A percentile compares a stretch with the other conserved stretches of the same genome.
Conservation (phyloP, 2,888 invertebrate species). For the Ectemnius lituratus region DNA sequence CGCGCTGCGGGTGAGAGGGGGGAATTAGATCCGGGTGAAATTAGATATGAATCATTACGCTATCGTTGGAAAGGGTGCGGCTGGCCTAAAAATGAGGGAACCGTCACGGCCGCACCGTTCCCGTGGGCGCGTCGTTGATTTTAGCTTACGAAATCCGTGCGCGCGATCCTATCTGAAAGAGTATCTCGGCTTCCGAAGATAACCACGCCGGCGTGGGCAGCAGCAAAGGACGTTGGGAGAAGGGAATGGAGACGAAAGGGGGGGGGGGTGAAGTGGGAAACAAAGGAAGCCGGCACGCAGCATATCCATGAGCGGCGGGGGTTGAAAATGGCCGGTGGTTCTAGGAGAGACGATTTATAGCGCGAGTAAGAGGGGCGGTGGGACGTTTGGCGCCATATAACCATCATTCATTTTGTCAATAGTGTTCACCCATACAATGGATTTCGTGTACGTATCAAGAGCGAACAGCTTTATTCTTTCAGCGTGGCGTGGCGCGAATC, state of each 20-base stretch:
- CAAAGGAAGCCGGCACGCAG: conserved; percentile 37
- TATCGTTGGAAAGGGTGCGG: not conserved
- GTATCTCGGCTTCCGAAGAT: conserved; percentile 38
- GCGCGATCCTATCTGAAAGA: conserved; percentile 44
- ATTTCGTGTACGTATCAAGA: conserved; percentile 65
- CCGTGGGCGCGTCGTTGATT: conserved; percentile 17
- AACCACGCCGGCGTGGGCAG: not conserved
- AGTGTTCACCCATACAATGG: conserved; percentile 69
- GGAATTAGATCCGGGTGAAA: no score
- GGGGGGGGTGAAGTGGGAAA: conserved; percentile 25
- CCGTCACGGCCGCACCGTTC: not conserved
- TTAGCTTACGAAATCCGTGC: conserved; percentile 33
- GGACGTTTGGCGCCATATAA: conserved; percentile 70
- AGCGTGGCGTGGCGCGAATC: conserved; percentile 65
- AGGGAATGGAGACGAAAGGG: no score
- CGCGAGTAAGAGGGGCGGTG: conserved; percentile 57
- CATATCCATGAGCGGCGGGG: conserved; percentile 50
- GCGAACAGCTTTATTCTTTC: conserved; percentile 72
- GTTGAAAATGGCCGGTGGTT: conserved; percentile 53
- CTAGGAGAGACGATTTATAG: conserved; percentile 70
- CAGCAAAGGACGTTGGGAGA: no score
- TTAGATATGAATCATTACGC: no score
- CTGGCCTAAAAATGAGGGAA: not conserved
- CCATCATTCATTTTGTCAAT: conserved; percentile 75
- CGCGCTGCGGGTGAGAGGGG: no score